Conservation (phyloP, 2,113 vertebrate species). For the Axis porcinus region DNA sequence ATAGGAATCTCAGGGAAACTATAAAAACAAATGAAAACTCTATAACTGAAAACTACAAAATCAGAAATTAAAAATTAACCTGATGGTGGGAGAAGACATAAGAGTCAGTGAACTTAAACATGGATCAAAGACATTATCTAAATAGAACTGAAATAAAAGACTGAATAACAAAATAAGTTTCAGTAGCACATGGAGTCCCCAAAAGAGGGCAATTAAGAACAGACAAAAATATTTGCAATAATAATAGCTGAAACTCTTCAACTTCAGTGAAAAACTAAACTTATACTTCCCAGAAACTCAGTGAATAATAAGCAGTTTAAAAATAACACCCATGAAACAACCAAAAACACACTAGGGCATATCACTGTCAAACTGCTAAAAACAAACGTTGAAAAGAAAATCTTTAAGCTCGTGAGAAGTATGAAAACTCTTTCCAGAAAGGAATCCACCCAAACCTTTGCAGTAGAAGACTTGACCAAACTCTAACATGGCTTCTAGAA, state of each 20-base stretch:
- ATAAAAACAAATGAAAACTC: constrained; percentile 12
- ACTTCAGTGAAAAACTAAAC: not conserved
- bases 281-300: not conserved
- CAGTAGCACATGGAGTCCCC: not conserved
- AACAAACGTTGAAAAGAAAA: not conserved
- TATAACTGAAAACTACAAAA: constrained; percentile 1
- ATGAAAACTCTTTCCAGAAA: not conserved
- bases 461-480: not conserved
- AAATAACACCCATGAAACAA: not conserved
- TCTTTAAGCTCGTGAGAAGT: not conserved
- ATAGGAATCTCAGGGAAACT: not conserved
- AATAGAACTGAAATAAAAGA: not conserved
- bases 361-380: not conserved
- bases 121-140: not conserved
- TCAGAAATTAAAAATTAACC: not conserved
- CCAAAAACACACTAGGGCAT: not conserved
- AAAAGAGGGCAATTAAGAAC: not conserved
- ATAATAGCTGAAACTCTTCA: not conserved
- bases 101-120: not conserved
- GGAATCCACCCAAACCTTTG: not conserved
- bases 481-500: not conserved
- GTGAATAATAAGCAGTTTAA: not conserved
- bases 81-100: not conserved
- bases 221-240: not conserved
- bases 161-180: not conserved